These are phyloP conservation scores for Alaudala cheleensis DNA, from an alignment of 2,113 vertebrate genomes.

Conservation along the genomic window DNA sequence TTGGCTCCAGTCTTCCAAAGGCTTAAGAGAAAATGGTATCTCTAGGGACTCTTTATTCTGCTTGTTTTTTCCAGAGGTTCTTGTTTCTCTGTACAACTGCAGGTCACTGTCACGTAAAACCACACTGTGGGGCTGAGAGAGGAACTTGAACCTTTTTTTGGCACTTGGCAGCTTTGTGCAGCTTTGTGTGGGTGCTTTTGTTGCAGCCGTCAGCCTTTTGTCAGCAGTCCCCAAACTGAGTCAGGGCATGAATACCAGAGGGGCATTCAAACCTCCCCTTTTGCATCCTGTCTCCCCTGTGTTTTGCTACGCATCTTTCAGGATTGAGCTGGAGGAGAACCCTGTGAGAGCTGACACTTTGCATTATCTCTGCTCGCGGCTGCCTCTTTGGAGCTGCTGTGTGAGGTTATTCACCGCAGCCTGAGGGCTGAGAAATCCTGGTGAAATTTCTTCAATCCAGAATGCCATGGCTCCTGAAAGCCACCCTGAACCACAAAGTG, in stretches of 20 bases:
- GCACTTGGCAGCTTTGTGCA: not conserved
- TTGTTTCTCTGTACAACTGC: not conserved
- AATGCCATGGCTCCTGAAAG: not conserved
- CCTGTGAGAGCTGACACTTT: not conserved
- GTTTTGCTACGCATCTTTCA: not conserved
- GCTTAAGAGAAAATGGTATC: not conserved
- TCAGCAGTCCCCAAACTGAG: not conserved
- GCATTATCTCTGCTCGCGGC: not conserved
- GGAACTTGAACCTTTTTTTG: conserved; percentile 5
- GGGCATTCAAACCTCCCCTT: not conserved
- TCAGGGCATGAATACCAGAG: not conserved
- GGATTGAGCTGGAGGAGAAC: not conserved
- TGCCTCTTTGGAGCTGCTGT: not conserved
- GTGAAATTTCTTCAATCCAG: not conserved
- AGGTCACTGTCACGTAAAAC: not conserved
- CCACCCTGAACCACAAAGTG: not conserved
- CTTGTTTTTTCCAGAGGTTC: not conserved
- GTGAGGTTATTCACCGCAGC: not conserved
- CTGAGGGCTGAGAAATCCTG: not conserved
- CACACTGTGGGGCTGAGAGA: not conserved
- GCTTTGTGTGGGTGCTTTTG: not conserved
- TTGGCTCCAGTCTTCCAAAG: not conserved
- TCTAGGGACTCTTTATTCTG: not conserved
- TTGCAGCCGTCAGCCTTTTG: not conserved
- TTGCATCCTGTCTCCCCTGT: not conserved